Evolutionary conservation across 2,113 vertebrate species (phyloP).

Genomic region (Octodon degus): DNA sequence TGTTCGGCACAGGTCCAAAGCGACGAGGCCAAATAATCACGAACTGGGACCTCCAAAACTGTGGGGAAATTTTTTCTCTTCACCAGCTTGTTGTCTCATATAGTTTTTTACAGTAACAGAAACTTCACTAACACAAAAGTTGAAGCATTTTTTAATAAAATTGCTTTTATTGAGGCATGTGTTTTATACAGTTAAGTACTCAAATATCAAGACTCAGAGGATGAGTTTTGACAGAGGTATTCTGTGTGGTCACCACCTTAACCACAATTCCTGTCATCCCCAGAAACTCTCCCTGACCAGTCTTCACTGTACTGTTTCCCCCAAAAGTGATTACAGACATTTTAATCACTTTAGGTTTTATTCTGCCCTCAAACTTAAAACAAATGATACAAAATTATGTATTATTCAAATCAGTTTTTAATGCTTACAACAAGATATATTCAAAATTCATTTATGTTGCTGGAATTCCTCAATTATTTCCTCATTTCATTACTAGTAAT

Average conservation of each 20-base stretch:
- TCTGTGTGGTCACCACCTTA: background rate
- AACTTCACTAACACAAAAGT: background rate
- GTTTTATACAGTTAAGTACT: background rate
- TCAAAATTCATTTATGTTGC: background rate
- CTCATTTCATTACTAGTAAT: background rate
- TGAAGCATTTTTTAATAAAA: background rate
- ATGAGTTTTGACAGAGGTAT: background rate
- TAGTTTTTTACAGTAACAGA: background rate
- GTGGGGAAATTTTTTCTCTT: background rate
- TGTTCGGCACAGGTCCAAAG: background rate
- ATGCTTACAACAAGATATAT: background rate
- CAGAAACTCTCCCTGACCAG: background rate
- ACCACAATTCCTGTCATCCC: background rate
- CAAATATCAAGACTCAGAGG: background rate
- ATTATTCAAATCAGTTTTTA: background rate
- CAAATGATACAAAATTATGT: background rate
- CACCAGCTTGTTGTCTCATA: background rate
- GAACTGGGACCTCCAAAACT: background rate
- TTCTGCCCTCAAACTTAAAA: background rate
- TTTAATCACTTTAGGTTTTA: background rate
- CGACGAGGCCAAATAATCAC: background rate
- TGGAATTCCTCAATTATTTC: background rate
- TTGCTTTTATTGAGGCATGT: background rate
- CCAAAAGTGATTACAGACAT: background rate
- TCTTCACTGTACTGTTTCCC: background rate